Conservation (phyloP, 35 echinoderm and acorn worm species). For the Ptychodera flava region DNA sequence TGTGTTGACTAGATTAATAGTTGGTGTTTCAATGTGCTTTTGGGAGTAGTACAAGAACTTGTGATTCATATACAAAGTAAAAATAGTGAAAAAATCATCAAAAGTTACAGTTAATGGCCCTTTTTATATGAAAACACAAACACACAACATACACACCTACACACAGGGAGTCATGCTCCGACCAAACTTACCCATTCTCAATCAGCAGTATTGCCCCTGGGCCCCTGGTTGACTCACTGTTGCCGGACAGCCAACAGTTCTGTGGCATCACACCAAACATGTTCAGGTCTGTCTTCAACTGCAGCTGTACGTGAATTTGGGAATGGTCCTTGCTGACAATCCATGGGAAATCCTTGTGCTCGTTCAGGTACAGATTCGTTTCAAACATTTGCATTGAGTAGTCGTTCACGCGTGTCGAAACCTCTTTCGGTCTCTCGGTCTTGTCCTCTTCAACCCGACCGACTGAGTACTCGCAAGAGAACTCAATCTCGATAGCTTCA, state of each 20-base stretch:
- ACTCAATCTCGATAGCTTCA: background rate
- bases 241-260: background rate
- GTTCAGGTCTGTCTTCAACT: background rate
- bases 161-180: no score
- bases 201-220: background rate
- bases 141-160: no score
- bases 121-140: no score
- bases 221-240: background rate
- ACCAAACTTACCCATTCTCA: background rate
- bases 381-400: background rate
- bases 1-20: no score
- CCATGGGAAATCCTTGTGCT: background rate
- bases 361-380: background rate
- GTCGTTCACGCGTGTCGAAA: background rate
- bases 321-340: background rate
- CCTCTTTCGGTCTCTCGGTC: background rate
- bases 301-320: background rate
- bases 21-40: no score
- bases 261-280: background rate
- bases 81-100: no score
- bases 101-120: no score
- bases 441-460: background rate
- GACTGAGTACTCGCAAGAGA: background rate
- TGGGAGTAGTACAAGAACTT: no score
- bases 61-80: no score